These are phyloP conservation scores for Dione vanillae DNA, from an alignment of 2,888 invertebrate genomes.

Conservation along the genomic window DNA sequence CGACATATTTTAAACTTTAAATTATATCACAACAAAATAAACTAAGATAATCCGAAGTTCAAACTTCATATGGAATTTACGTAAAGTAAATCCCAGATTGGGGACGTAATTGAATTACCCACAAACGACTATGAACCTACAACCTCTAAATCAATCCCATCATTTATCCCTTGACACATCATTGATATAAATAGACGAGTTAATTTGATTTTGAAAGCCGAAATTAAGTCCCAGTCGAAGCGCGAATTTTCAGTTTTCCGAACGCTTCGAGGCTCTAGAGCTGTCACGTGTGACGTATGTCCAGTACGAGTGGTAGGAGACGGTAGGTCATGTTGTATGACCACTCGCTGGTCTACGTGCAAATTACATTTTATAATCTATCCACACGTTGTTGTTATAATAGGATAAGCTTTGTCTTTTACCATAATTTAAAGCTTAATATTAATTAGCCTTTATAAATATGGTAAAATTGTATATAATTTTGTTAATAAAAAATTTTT, in stretches of 20 bases:
- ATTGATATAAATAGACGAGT: not conserved
- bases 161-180: not conserved
- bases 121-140: no score
- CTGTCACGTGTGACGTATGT: slow-evolving; percentile 15
- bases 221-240: not conserved
- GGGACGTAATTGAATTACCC: no score
- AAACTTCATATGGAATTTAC: no score
- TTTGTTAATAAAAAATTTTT: no score
- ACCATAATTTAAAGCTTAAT: no score
- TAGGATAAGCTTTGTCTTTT: not conserved
- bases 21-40: no score
- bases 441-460: no score
- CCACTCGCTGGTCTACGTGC: slow-evolving; percentile 29
- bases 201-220: slow-evolving; percentile 16
- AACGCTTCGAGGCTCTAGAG: slow-evolving; percentile 1
- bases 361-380: slow-evolving; percentile 35
- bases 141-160: not conserved
- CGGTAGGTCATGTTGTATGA: slow-evolving; percentile 17
- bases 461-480: no score
- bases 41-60: no score
- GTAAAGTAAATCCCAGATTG: no score
- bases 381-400: not conserved
- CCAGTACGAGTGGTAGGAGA: not conserved
- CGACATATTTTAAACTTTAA: no score
- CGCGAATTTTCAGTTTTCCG: slow-evolving; percentile 6